Conservation (phyloP, 2,797 vertebrate species). For the Urosaurus nigricauda region DNA sequence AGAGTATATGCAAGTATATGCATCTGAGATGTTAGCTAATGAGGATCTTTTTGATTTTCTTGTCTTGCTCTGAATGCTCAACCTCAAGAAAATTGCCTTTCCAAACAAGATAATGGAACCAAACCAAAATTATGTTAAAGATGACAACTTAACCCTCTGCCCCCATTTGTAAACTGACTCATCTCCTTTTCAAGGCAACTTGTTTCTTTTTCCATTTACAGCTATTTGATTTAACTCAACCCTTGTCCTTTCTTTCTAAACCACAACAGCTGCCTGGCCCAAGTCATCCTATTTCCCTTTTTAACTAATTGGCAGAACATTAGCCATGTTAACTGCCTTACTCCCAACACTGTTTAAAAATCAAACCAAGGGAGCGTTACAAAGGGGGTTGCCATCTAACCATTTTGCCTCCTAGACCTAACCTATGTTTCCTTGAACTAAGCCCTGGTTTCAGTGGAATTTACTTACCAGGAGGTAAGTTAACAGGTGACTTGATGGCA, state of each 20-base stretch:
- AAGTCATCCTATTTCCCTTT: conserved; percentile 1
- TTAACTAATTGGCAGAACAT: conserved; percentile 26
- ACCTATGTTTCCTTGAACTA: not conserved
- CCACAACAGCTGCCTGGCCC: not conserved
- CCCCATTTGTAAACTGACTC: not conserved
- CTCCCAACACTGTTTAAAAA: not conserved
- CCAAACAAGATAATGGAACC: not conserved
- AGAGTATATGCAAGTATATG: not conserved
- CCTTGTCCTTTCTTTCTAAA: not conserved
- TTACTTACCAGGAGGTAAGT: not conserved
- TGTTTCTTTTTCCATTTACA: not conserved
- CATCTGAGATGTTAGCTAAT: not conserved
- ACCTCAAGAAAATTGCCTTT: not conserved
- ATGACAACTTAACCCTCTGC: not conserved
- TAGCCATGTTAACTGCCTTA: not conserved
- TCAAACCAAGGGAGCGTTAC: conserved; percentile 1
- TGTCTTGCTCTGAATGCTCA: not conserved
- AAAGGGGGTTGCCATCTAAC: not conserved
- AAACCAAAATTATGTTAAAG: not conserved
- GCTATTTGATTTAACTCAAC: conserved; percentile 13
- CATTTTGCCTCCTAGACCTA: not conserved
- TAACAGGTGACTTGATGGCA: not conserved
- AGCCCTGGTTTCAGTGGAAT: not conserved
- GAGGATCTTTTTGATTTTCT: not conserved
- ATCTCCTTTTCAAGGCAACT: not conserved